These are phyloP conservation scores for Naso thynnoides DNA, from an alignment of 2,797 vertebrate genomes.

Conservation along the genomic window DNA sequence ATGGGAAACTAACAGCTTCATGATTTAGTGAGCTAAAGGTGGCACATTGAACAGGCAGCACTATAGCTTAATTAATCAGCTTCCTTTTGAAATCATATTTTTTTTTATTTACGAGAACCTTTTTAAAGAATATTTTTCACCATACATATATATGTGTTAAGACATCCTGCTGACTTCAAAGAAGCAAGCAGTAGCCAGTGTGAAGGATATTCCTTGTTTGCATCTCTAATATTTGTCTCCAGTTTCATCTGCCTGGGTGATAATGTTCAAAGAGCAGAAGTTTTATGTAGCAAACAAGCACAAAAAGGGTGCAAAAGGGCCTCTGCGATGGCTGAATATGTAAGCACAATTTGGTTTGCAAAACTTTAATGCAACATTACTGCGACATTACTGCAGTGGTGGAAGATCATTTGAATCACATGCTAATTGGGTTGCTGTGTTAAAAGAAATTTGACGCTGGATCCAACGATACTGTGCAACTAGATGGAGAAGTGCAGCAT, in stretches of 20 bases:
- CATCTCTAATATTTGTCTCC: conserved; percentile 21
- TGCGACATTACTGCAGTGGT: conserved; percentile 41
- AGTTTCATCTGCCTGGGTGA: conserved; percentile 6
- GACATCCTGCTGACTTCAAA: conserved; percentile 35
- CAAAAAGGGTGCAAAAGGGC: conserved; percentile 21
- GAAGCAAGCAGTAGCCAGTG: conserved; percentile 20
- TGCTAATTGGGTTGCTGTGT: conserved; percentile 60
- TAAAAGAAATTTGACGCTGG: conserved; percentile 60
- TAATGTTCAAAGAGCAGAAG: conserved; percentile 27
- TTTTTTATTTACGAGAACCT: conserved; percentile 6
- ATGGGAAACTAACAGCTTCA: conserved; percentile 26
- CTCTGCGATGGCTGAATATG: conserved; percentile 42
- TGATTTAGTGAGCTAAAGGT: conserved; percentile 52
- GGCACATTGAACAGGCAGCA: conserved; percentile 20
- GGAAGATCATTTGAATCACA: conserved; percentile 56
- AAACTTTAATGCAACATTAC: no score
- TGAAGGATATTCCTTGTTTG: conserved; percentile 21
- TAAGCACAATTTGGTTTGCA: conserved; percentile 32
- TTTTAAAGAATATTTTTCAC: conserved; percentile 8
- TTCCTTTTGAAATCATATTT: conserved; percentile 16
- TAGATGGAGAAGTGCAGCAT: conserved; percentile 56
- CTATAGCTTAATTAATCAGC: conserved; percentile 41
- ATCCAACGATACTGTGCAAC: conserved; percentile 56
- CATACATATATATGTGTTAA: conserved; percentile 5
- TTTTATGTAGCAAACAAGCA: conserved; percentile 29